These are phyloP conservation scores for Tricholaema leucomelas DNA, from an alignment of 2,113 vertebrate species.

Conservation along the genomic window DNA sequence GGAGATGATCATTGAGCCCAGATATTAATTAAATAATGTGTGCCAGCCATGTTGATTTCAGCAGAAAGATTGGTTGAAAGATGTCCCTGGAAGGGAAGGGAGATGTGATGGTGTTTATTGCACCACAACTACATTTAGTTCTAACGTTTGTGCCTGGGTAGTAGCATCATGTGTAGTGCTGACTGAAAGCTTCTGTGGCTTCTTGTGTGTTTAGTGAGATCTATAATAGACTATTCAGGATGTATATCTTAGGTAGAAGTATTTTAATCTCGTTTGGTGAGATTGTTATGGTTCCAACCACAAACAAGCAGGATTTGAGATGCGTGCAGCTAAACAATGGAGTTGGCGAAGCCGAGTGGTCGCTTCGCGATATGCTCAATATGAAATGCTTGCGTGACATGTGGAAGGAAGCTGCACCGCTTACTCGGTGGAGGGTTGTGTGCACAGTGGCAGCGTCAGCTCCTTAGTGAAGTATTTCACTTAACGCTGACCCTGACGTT, in stretches of 20 bases:
- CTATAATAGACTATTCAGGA: not conserved
- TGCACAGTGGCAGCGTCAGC: not conserved
- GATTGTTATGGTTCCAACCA: not conserved
- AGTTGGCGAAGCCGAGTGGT: not conserved
- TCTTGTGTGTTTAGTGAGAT: not conserved
- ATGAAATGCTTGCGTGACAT: not conserved
- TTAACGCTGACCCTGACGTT: not conserved
- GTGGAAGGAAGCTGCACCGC: not conserved
- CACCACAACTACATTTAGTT: not conserved
- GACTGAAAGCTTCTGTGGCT: not conserved
- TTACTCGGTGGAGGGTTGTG: not conserved
- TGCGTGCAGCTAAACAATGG: constrained; percentile 17
- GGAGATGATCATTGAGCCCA: constrained; percentile 39
- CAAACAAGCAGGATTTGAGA: not conserved
- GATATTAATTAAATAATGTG: constrained; percentile 64
- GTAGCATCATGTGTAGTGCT: not conserved
- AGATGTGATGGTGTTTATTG: constrained; percentile 10
- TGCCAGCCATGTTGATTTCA: constrained; percentile 13
- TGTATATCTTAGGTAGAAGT: not conserved
- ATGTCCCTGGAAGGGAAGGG: not conserved
- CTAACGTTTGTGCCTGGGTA: not conserved
- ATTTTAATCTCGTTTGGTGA: not conserved
- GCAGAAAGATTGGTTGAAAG: constrained; percentile 10
- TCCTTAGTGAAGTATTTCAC: not conserved
- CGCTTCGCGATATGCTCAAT: not conserved